Conservation (phyloP, 2,888 invertebrate genomes). For the Harpalus rubripes region DNA sequence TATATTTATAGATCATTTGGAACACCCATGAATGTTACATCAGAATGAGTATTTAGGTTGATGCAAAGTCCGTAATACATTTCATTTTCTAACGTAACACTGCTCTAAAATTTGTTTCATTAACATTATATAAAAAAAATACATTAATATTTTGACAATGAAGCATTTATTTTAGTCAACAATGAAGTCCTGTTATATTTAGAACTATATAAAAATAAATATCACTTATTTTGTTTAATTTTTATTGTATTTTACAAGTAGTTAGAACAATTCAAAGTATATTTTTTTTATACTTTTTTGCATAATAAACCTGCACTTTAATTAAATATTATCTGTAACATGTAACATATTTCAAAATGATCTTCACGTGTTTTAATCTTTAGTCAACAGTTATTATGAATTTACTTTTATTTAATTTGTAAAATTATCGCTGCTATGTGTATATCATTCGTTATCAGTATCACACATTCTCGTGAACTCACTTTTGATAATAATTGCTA, state of each 20-base stretch:
- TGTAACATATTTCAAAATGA: not conserved
- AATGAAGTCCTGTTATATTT: too few relatives aligned
- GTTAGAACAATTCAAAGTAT: too few relatives aligned
- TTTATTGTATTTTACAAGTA: too few relatives aligned
- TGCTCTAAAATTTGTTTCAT: not conserved
- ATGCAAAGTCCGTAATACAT: conserved; percentile 41
- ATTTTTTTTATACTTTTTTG: too few relatives aligned
- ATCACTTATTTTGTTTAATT: too few relatives aligned
- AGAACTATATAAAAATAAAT: too few relatives aligned
- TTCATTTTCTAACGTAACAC: conserved; percentile 9
- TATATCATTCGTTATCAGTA: conserved; percentile 51
- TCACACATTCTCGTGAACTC: conserved; percentile 29
- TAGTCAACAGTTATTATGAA: not conserved
- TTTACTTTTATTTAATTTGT: conserved; percentile 26
- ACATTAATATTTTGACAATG: too few relatives aligned
- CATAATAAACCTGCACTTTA: not conserved
- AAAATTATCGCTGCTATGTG: conserved; percentile 12
- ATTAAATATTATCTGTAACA: not conserved
- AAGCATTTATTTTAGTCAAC: too few relatives aligned
- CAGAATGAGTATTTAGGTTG: conserved; percentile 50
- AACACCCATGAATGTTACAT: conserved; percentile 51
- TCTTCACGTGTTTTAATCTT: conserved; percentile 26
- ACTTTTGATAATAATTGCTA: conserved; percentile 38
- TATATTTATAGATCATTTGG: conserved; percentile 63
- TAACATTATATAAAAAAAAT: too few relatives aligned